Evolutionary conservation across 2,888 invertebrate genomes (phyloP).

Genomic region (Fragum sueziense): DNA sequence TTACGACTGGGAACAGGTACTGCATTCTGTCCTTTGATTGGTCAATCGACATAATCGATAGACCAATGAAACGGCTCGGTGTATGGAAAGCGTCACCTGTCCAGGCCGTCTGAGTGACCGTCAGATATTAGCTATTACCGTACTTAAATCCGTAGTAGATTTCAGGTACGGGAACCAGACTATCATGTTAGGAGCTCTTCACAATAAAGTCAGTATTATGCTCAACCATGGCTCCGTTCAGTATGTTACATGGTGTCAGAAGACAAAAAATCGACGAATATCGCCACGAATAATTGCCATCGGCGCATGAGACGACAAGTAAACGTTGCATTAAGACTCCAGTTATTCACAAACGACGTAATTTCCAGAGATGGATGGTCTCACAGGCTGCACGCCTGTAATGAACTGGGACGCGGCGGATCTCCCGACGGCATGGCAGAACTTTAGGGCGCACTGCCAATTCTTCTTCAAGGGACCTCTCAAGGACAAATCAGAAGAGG

Average conservation of each 20-base stretch:
- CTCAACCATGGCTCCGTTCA: not conserved
- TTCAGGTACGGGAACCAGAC: no score
- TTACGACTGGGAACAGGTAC: no score
- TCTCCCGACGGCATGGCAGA: constrained; percentile 41
- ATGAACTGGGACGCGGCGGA: constrained; percentile 40
- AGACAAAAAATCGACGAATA: not conserved
- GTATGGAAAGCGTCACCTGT: no score
- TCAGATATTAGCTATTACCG: no score
- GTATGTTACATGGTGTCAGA: constrained; percentile 14
- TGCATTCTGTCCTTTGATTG: no score
- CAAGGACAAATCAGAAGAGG: constrained; percentile 35
- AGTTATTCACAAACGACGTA: not conserved
- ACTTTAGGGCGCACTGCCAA: constrained; percentile 35
- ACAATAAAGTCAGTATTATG: not conserved
- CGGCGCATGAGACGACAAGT: not conserved
- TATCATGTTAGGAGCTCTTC: no score
- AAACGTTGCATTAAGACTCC: not conserved
- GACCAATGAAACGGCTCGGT: no score
- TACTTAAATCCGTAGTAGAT: no score
- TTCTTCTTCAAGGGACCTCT: constrained; percentile 56
- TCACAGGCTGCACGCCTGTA: constrained; percentile 12
- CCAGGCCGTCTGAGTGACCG: no score
- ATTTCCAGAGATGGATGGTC: constrained; percentile 5
- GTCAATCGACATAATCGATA: no score
- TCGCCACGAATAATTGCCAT: not conserved